A percentile compares a stretch with the other conserved stretches of the same genome.
Conservation (phyloP, 2,113 vertebrate species). For the Porphyrio hochstetteri region DNA sequence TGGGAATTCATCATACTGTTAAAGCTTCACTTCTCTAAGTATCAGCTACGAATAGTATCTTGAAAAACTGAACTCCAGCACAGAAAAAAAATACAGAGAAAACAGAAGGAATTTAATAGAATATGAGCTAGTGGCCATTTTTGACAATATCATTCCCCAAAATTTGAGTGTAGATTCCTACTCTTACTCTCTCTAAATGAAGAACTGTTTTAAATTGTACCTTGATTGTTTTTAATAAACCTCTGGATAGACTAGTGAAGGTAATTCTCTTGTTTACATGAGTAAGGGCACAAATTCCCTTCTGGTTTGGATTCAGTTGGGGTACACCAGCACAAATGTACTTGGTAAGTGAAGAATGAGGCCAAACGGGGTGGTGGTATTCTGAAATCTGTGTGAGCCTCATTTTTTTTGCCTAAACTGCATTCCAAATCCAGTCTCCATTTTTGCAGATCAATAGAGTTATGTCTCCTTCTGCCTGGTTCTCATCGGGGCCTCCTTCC, state of each 20-base stretch:
- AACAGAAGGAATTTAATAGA: background rate
- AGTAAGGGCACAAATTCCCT: background rate
- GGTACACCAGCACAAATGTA: background rate
- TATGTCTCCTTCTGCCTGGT: background rate
- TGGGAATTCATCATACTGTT: background rate
- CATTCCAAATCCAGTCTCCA: background rate
- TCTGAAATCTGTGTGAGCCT: background rate
- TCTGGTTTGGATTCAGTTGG: background rate
- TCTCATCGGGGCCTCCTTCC: background rate
- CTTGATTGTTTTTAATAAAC: background rate
- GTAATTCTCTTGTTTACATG: background rate
- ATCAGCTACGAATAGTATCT: background rate
- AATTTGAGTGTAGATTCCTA: background rate
- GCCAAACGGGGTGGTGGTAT: rapidly evolving
- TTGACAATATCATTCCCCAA: background rate
- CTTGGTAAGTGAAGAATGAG: background rate
- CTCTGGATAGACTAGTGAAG: background rate
- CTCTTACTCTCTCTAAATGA: background rate
- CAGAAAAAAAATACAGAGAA: background rate
- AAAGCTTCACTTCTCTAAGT: background rate
- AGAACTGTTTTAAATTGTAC: background rate
- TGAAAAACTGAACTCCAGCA: background rate
- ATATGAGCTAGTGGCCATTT: background rate
- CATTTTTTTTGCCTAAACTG: background rate
- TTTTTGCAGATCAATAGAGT: background rate